Percentiles rank a stretch among this genome's conserved stretches.
These are phyloP conservation scores for Neogale vison DNA, from an alignment of 2,113 vertebrate species.

Conservation along the genomic window DNA sequence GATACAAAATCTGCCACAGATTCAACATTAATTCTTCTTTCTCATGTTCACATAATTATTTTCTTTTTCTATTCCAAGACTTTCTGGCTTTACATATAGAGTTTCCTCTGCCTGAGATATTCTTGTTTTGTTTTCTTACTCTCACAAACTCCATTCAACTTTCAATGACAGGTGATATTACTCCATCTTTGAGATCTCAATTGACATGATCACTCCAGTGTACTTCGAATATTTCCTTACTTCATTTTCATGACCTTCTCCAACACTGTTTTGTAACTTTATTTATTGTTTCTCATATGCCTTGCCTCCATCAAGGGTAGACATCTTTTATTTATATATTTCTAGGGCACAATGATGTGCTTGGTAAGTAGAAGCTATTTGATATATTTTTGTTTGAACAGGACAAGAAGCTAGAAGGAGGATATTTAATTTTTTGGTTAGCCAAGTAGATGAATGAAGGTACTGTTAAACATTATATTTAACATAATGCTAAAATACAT, in stretches of 20 bases:
- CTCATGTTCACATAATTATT: background rate
- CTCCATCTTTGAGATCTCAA: background rate
- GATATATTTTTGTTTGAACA: background rate
- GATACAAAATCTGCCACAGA: background rate
- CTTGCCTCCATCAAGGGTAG: background rate
- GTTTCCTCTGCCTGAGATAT: background rate
- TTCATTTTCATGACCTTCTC: background rate
- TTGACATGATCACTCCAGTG: background rate
- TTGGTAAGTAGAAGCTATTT: background rate
- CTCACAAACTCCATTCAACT: background rate
- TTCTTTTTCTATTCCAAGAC: background rate
- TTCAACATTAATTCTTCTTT: background rate
- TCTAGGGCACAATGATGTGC: background rate
- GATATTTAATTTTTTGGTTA: background rate
- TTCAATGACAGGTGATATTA: background rate
- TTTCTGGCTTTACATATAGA: background rate
- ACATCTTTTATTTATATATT: background rate
- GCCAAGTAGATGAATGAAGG: background rate
- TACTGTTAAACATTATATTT: background rate
- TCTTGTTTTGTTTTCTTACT: background rate
- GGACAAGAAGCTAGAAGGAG: background rate
- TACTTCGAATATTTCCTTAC: background rate
- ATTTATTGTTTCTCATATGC: background rate
- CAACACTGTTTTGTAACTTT: background rate
- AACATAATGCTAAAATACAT: background rate